Conservation (phyloP, 2,797 vertebrate species). For the Triplophysa yarkandensis region DNA sequence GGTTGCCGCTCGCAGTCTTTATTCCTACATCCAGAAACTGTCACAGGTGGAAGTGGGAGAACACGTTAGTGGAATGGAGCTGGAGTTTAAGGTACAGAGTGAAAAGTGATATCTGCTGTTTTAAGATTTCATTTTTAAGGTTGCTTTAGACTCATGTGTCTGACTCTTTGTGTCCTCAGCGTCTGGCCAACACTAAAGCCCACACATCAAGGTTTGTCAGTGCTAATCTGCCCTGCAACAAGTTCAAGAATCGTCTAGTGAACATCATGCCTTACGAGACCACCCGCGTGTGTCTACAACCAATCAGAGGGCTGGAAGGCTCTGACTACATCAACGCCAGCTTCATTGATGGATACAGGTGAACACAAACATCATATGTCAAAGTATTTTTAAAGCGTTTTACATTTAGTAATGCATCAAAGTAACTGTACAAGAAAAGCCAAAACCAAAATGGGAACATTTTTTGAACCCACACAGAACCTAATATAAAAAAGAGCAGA, state of each 20-base stretch:
- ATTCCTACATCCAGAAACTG: constrained; percentile 95
- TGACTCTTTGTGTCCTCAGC: constrained; percentile 68
- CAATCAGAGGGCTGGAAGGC: constrained; percentile 94
- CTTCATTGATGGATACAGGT: constrained; percentile 97
- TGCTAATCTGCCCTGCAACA: constrained; percentile 98
- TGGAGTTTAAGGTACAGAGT: constrained; percentile 91
- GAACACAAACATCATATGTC: too few species aligned
- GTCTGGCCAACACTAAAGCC: constrained; percentile 95
- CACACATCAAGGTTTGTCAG: constrained; percentile 97
- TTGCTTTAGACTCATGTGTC: background rate
- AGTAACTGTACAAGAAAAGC: too few species aligned
- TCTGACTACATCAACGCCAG: constrained; percentile 97
- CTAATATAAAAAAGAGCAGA: too few species aligned
- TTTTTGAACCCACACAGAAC: too few species aligned
- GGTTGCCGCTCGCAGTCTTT: constrained; percentile 91
- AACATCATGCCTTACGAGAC: constrained; percentile 99
- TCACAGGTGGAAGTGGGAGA: constrained; percentile 91
- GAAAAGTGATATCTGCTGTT: background rate
- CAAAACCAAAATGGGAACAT: too few species aligned
- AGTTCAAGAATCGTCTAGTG: constrained; percentile 98
- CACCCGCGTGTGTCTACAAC: constrained; percentile 94
- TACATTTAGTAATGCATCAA: too few species aligned
- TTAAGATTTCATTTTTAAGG: too few species aligned
- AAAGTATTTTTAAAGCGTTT: too few species aligned
- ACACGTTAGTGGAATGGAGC: constrained; percentile 93